Base-by-base conservation (phyloP, 2,797 vertebrate genomes). In the Phataginus tetradactyla region DNA sequence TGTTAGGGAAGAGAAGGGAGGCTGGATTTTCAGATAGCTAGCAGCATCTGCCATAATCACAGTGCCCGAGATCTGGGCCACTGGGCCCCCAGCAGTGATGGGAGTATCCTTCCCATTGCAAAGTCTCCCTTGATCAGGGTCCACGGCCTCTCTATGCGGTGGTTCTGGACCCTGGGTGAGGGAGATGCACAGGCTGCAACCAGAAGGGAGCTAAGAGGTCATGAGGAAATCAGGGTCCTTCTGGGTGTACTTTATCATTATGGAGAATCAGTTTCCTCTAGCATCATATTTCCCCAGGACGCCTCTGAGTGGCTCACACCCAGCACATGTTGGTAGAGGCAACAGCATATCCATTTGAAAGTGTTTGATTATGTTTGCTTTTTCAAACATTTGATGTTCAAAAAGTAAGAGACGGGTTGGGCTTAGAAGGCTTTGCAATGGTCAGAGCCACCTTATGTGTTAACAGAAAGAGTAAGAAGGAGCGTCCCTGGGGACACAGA, bases 1-100 rank as follows among this genome's bases (percentile, higher is more conserved):
- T 87, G n/a, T 79, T 74, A 57, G 74, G 87, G 94, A 72, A 81
- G 45, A n/a, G 75, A 63, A 89, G n/a, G 53, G 71, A 87, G 61
- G 23, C 72, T 53, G 75, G 74, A 1, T 89, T 55, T 84, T 79
- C 81, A 51, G 57, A 93, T 78, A 42, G 39, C 13, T 32, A 37
- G 61, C 34, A 61, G 66, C 5, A 0, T 71, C 53, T 29, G 39
- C 27, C 57, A 45, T 34, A 15, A 27, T 77, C 20, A 1, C 84
- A 45, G 9, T 57, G 4, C 37, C 39, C 51, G 57, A 17, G 45
- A 63, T 63, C 42, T 18, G 51, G 90, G 83, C 49, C 42, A 5
- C 13, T 27, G 61, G 55, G 53, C 39, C 57, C 55, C 1, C 32
- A 29, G 78, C 39, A 15, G 49, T 68, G 87, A 91, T 69, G 23